A percentile compares a stretch with the other conserved stretches of the same genome.
Evolutionary conservation across 2,888 invertebrate species (phyloP).

Genomic region (Euzetes globulus): DNA sequence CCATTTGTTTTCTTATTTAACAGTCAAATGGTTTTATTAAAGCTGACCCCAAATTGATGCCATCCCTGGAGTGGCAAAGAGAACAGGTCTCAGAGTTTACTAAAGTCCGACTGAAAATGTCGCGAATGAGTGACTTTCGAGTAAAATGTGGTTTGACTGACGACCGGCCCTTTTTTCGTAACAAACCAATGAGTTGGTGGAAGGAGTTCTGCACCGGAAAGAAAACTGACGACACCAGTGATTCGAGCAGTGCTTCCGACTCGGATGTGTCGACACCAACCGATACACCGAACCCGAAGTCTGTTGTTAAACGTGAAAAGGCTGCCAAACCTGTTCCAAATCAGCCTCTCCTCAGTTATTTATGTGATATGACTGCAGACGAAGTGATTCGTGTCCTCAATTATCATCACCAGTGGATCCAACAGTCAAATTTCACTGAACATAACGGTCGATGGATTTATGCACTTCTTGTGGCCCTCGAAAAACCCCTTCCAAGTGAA

Average conservation of each 20-base stretch:
- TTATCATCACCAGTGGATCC: constrained; percentile 33
- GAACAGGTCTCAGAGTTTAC: constrained; percentile 23
- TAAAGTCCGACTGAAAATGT: not conserved
- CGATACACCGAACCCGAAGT: not conserved
- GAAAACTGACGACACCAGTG: not conserved
- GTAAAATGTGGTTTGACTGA: not conserved
- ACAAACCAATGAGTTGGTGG: constrained; percentile 29
- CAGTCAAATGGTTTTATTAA: constrained; percentile 20
- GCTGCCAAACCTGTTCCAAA: not conserved
- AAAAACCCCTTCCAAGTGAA: constrained; percentile 31
- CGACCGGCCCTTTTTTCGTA: not conserved
- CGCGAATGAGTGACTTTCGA: not conserved
- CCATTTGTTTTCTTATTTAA: not conserved
- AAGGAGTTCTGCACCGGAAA: constrained; percentile 23
- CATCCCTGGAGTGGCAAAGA: constrained; percentile 24
- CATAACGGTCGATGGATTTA: constrained; percentile 33
- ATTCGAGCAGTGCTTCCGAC: not conserved
- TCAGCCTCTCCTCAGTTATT: constrained; percentile 7
- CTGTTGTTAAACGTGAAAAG: not conserved
- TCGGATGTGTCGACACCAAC: not conserved
- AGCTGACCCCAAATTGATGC: not conserved
- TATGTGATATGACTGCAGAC: constrained; percentile 4
- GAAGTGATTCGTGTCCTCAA: constrained; percentile 10
- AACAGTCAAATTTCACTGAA: constrained; percentile 13
- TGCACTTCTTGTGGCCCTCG: constrained; percentile 28